Base-by-base conservation (phyloP, 2,797 vertebrate genomes). In the Neoniphon sammara region DNA sequence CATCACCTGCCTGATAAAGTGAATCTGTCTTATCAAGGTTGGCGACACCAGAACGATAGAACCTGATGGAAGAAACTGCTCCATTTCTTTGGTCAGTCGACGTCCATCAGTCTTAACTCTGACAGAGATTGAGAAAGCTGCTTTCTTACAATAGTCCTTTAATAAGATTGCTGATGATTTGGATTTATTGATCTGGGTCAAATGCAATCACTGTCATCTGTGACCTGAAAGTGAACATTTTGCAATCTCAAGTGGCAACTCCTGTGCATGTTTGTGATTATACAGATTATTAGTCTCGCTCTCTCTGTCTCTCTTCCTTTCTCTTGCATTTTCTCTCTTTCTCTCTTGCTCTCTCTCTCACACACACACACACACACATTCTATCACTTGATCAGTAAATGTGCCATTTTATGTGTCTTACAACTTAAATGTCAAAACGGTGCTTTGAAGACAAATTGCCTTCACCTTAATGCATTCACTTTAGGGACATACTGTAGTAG, bases 191-290 rank as follows among this genome's bases (percentile, higher is more conserved):
- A 39, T 76, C 49, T 4, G 5, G 46, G 74, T 85, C 66, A 66
- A 84, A 78, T 30, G 52, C 60, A 70, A 36, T 66, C 31, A 44
- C 52, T 65, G 44, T 82, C 70, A 80, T 82, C 79, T 82, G 25
- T 27, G 70, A 82, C 64, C 68, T 76, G 30, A 73, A 63, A 79
- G 74, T 62, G 74, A 58, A 77, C 76, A 80, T 72, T 75, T 70
- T 34, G 44, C 55, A 59, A 72, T 73, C 50, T 34, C 34, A 82
- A 61, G 75, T 56, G 52, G 52, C 52, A 55, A 70, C 49, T 60
- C 87, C 62, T 89, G 78, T 88, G 80, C 77, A 70, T 89, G 81
- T 84, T 71, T 87, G 57, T 78, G 66, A 73, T 80, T 70, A 59
- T 44, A 73, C 42, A 27, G 25, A 27, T 27, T 27, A 27, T 27